These are phyloP conservation scores for Zosterops borbonicus DNA, from an alignment of 2,113 vertebrate species.

Conservation along the genomic window DNA sequence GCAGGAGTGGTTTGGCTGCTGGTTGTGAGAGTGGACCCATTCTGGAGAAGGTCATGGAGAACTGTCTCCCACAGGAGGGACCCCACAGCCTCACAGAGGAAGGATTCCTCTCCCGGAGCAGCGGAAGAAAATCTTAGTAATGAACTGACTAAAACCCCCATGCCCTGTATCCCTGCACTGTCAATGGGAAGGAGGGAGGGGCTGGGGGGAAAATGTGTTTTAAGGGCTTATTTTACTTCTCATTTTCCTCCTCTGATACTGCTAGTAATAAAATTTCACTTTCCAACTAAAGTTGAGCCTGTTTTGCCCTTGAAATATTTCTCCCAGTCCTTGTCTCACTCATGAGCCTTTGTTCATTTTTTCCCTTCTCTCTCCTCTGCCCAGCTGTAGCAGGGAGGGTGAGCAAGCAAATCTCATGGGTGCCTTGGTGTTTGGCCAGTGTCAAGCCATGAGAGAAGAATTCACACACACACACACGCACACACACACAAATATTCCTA, in stretches of 20 bases:
- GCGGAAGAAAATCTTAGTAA: background rate
- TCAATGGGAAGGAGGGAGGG: no score
- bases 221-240: background rate
- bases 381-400: background rate
- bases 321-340: background rate
- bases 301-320: background rate
- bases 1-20: background rate
- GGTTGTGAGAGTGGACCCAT: background rate
- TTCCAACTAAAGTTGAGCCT: background rate
- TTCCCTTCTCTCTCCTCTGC: background rate
- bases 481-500: fast-evolving
- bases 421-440: background rate
- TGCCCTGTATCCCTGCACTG: background rate
- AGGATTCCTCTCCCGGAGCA: background rate
- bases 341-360: background rate
- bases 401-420: fast-evolving
- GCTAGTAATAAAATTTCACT: background rate
- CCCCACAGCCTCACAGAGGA: background rate
- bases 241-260: background rate
- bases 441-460: background rate
- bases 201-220: background rate
- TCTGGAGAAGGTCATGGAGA: background rate
- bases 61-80: background rate
- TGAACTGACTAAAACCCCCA: background rate
- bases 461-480: background rate